Conservation (phyloP, 2,797 vertebrate genomes). For the Acanthurus leucopareius region DNA sequence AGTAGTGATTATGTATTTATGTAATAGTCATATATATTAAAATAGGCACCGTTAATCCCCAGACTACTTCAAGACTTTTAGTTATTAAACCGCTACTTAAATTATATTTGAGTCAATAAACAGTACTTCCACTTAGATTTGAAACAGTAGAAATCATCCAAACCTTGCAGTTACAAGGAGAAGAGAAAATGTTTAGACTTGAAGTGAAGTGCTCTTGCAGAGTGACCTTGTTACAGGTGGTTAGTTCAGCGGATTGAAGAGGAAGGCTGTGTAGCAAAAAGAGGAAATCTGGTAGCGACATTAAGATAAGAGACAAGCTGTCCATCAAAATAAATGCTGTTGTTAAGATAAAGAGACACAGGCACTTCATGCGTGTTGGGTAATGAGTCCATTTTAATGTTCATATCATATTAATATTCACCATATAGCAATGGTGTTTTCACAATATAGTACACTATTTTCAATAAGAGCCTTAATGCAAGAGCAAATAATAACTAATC, state of each 20-base stretch:
- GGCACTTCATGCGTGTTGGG: constrained; percentile 37
- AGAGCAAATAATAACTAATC: constrained; percentile 46
- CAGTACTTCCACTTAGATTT: not conserved
- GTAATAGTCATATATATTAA: not conserved
- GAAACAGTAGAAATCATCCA: constrained; percentile 5
- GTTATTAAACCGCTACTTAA: not conserved
- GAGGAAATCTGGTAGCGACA: constrained; percentile 19
- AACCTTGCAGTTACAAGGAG: not conserved
- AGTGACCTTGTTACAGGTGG: constrained; percentile 49
- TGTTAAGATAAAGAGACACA: constrained; percentile 56
- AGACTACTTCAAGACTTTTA: too few species aligned
- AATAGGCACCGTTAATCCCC: not conserved
- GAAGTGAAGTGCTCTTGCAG: constrained; percentile 27
- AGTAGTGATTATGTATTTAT: not conserved
- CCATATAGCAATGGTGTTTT: constrained; percentile 37
- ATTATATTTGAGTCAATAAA: not conserved
- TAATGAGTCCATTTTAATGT: constrained; percentile 62
- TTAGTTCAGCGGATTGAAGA: constrained; percentile 58
- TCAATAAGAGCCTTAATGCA: constrained; percentile 15
- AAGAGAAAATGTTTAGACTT: constrained; percentile 31
- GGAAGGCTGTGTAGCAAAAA: constrained; percentile 24
- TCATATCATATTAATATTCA: constrained; percentile 46
- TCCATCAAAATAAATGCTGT: constrained; percentile 27
- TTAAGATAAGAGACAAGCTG: constrained; percentile 25
- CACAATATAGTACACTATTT: constrained; percentile 47